Evolutionary conservation across 2,888 invertebrate species (phyloP).

Genomic region (Lapara coniferarum): DNA sequence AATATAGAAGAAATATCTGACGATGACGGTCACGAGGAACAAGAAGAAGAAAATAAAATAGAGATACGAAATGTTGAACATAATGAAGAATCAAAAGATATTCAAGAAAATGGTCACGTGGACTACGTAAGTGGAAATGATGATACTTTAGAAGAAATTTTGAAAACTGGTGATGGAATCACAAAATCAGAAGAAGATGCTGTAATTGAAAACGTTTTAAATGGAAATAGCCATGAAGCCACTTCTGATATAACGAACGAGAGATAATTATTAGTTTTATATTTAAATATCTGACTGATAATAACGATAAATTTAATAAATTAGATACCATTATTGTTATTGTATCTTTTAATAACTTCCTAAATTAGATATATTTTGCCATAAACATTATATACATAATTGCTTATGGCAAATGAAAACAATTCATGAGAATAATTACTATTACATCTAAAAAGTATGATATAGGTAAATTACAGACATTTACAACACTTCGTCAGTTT

Average conservation of each 20-base stretch:
- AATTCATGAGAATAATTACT: too few species aligned
- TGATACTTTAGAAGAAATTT: slow-evolving; percentile 42
- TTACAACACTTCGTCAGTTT: too few species aligned
- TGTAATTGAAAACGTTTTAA: slow-evolving; percentile 50
- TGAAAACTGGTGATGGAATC: slow-evolving; percentile 37
- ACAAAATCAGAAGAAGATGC: slow-evolving; percentile 43
- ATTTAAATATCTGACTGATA: slow-evolving; percentile 13
- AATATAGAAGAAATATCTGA: slow-evolving; percentile 3
- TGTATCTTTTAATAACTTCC: neutral
- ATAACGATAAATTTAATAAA: neutral
- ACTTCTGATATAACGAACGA: slow-evolving; percentile 46
- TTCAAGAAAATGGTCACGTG: neutral
- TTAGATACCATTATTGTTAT: neutral
- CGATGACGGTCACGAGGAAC: neutral
- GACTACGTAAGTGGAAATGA: slow-evolving; percentile 26
- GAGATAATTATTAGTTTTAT: slow-evolving; percentile 40
- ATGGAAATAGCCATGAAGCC: slow-evolving; percentile 44
- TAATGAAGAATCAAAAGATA: slow-evolving; percentile 1
- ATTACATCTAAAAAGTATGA: too few species aligned
- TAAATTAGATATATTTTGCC: too few species aligned
- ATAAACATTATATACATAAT: too few species aligned
- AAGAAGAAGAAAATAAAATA: neutral
- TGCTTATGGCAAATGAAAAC: too few species aligned
- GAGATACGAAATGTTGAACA: neutral
- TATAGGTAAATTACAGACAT: too few species aligned